phyloP scores from a whole-genome alignment of 2,797 vertebrate genomes.

The Phylloscopus collybita region DNA sequence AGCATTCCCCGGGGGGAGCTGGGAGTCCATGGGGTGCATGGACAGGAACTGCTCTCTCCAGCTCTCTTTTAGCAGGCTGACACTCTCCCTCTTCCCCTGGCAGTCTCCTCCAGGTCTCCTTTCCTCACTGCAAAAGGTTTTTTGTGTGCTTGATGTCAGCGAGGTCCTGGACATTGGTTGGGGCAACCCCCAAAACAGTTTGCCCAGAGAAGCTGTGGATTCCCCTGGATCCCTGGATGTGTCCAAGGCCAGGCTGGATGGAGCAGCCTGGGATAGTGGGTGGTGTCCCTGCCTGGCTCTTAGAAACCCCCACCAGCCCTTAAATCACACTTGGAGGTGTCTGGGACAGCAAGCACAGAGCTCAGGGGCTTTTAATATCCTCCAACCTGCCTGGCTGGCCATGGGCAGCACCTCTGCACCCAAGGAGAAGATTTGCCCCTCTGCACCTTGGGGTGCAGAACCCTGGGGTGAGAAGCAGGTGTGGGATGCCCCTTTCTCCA shows the following conservation, averaged over 20 bases:
- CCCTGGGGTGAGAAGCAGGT: fast-evolving
- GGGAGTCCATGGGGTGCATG: fast-evolving
- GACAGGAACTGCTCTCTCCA: background rate
- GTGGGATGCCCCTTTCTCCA: background rate
- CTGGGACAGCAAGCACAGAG: background rate
- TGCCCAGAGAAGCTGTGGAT: background rate
- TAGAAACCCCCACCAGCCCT: background rate
- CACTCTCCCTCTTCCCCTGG: background rate
- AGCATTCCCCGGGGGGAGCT: background rate
- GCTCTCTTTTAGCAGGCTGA: background rate
- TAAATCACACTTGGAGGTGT: background rate
- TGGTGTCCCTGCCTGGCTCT: background rate
- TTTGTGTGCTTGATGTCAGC: background rate
- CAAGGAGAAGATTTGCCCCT: background rate
- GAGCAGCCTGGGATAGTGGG: background rate
- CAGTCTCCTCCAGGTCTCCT: background rate
- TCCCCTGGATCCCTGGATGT: background rate
- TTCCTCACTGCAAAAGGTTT: background rate
- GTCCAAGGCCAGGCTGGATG: background rate
- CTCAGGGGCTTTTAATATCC: background rate
- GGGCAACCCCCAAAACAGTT: background rate
- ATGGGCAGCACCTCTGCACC: background rate
- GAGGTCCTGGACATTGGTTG: background rate
- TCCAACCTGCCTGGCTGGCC: background rate
- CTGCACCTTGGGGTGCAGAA: background rate